phyloP scores from a whole-genome alignment of 2,888 invertebrate genomes.

The Seladonia tumulorum region DNA sequence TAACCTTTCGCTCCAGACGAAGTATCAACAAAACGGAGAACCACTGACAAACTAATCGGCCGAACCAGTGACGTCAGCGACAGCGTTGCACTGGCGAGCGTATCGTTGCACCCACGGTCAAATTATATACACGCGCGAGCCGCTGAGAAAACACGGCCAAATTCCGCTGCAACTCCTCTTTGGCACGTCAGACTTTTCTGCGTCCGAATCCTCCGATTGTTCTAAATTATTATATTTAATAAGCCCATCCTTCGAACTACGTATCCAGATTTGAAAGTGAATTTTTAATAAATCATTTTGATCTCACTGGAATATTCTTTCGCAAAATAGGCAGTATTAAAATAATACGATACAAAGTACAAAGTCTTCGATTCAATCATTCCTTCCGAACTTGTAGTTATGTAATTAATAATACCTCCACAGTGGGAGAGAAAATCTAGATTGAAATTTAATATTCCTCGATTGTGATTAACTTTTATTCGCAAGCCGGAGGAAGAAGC shows the following conservation, averaged over 20 bases:
- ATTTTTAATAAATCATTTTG: background rate
- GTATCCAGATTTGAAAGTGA: background rate
- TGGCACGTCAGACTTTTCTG: background rate
- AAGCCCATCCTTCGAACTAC: no score
- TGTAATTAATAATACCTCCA: background rate
- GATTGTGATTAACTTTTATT: background rate
- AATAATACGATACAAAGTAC: background rate
- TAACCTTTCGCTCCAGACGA: conserved; percentile 63
- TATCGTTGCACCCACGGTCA: conserved; percentile 64
- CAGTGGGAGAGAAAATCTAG: background rate
- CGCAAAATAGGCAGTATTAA: background rate
- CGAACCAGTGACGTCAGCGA: conserved; percentile 71
- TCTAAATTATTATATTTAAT: no score
- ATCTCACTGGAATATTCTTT: no score
- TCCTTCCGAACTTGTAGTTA: background rate
- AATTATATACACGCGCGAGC: conserved; percentile 25
- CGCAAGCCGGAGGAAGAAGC: background rate
- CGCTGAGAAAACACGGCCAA: conserved; percentile 11
- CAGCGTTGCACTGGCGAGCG: conserved; percentile 56
- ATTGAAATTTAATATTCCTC: background rate
- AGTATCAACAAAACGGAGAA: conserved; percentile 79
- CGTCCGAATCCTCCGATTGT: background rate
- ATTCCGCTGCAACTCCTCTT: conserved; percentile 8
- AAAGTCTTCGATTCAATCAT: background rate
- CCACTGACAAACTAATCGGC: conserved; percentile 76